A percentile compares a stretch with the other conserved stretches of the same genome.
Evolutionary conservation across 2,797 vertebrate species (phyloP).

Genomic region (Rhincodon typus): DNA sequence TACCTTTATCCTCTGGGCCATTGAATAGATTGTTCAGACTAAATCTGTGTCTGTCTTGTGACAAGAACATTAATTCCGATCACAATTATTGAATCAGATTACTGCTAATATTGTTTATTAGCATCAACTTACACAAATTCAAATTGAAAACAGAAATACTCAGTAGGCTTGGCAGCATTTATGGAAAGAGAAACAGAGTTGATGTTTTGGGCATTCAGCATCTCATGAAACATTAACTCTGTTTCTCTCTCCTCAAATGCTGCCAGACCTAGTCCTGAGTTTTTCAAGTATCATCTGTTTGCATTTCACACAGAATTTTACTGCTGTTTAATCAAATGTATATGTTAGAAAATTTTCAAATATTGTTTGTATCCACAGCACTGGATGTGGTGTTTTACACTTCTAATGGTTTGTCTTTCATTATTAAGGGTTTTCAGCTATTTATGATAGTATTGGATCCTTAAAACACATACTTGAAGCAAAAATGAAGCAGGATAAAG

Average conservation of each 20-base stretch:
- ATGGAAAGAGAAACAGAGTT: background rate
- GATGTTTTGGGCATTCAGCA: background rate
- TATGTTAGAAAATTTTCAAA: conserved; percentile 21
- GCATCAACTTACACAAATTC: background rate
- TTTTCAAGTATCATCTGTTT: background rate
- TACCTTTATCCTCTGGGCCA: background rate
- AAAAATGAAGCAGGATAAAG: conserved; percentile 64
- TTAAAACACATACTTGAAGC: conserved; percentile 63
- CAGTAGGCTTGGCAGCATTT: background rate
- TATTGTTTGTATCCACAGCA: conserved; percentile 11
- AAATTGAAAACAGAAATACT: background rate
- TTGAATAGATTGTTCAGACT: background rate
- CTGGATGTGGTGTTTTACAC: conserved; percentile 17
- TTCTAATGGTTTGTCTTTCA: conserved; percentile 39
- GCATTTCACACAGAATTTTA: background rate
- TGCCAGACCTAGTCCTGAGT: background rate
- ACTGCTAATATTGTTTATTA: background rate
- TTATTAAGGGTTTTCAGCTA: conserved; percentile 60
- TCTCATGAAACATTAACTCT: background rate
- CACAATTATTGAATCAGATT: background rate
- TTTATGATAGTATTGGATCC: conserved; percentile 66
- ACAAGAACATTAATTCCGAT: background rate
- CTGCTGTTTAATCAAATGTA: background rate
- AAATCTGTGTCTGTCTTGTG: background rate
- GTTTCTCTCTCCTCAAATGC: background rate